Conservation (phyloP, 2,113 vertebrate species). For the Rostratula benghalensis region DNA sequence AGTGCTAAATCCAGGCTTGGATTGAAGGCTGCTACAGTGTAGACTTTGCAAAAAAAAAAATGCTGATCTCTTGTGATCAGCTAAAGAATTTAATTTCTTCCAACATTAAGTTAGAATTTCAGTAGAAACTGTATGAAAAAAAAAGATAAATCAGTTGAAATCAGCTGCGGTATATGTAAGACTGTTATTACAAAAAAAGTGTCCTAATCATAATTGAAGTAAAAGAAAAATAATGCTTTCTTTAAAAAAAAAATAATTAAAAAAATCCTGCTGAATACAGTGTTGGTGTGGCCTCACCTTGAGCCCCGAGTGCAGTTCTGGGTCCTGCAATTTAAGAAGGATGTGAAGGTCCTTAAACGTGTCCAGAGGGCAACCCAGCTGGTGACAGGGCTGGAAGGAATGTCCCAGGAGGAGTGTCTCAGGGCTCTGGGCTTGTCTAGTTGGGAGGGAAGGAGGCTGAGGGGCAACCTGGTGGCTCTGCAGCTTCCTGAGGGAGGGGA, state of each 20-base stretch:
- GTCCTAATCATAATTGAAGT: neutral
- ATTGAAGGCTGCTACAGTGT: slow-evolving; percentile 53
- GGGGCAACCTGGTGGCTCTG: neutral
- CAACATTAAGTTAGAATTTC: slow-evolving; percentile 74
- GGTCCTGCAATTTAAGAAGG: neutral
- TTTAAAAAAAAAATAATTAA: neutral
- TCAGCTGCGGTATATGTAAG: neutral
- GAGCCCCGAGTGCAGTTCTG: neutral
- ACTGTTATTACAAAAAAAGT: neutral
- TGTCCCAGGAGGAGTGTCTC: neutral
- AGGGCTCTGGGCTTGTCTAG: neutral
- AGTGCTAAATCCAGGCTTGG: neutral
- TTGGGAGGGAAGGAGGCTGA: neutral
- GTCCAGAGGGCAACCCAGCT: neutral
- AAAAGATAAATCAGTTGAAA: neutral
- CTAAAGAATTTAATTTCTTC: slow-evolving; percentile 78
- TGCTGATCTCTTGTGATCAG: slow-evolving; percentile 59
- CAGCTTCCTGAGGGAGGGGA: neutral
- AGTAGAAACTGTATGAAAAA: neutral
- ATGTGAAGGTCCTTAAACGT: neutral
- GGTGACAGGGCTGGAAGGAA: neutral
- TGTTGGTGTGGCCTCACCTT: neutral
- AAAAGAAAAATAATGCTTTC: neutral
- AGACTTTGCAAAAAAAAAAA: slow-evolving; percentile 76
- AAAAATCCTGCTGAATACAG: too few relatives aligned